Base-by-base conservation (phyloP, 1,140 invertebrate species). In the Drosophila yakuba region DNA sequence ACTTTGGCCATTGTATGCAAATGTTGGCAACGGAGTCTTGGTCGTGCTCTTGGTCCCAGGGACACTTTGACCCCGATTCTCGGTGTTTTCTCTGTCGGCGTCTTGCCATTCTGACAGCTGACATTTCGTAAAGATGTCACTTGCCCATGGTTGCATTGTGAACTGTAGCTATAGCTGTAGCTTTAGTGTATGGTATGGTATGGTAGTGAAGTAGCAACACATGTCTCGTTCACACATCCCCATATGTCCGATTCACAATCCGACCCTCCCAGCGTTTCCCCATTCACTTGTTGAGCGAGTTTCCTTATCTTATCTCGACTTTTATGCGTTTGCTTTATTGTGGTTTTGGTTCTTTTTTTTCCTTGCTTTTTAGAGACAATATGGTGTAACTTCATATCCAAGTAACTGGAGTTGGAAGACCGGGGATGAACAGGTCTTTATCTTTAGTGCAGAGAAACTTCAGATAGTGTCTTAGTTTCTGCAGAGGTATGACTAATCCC, bases 211-310 rank as follows among this genome's bases (percentile, higher is more conserved):
- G 28, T 55, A 38, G 23, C 28, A 11, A 44, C 35, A 32, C 43
- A 41, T 39, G 61, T 20, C 57, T 20, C 20, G 23, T 32, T 47
- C 67, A 47, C 50, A 54, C 23, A 45, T 45, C 36, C 48, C 50
- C 52, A 41, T 69, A 39, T 47, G 41, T 20, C 38, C 10, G 14
- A 43, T 35, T 15, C 61, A 38, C 32, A 23, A 32, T 44, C 38
- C 28, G n/a, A 25, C 25, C 50, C 35, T 25, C 56, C 36, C 43
- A 14, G 32, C 8, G 7, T 4, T 23, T 39, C 50, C 60, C 71
- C 84, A 83, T 88, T 88, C 83, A 88, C 83, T 88, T 88, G 83
- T 88, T 88, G 83, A 89, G 67, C 84, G 78, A 59, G 35, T 79
- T 80, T 69, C 50, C 71, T 88, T 88, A 88, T 88, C 83, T 88